Evolutionary conservation across 2,797 vertebrate species (phyloP), one percentile per base, ranked within the genome.

Genomic region (Intellagama lesueurii): DNA sequence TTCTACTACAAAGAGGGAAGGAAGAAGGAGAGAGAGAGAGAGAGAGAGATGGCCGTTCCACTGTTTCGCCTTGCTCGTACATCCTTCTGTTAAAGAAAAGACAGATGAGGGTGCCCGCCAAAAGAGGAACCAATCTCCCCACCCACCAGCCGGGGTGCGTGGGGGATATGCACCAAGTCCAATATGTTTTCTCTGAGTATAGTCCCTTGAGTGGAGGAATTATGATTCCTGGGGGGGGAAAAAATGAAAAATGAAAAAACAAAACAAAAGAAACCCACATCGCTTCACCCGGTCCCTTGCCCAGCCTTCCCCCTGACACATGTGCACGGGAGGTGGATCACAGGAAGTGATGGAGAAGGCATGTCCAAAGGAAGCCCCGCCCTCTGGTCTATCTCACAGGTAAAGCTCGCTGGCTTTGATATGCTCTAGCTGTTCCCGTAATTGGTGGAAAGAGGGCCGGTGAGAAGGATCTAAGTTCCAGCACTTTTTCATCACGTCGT

Each of bases 401-500:
- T 98, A 98, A 94, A 98, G 98, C 97, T 98, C 98, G 69, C 98
- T 98, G 96, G 97, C 96, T 97, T 98, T 98, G 98, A 99, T 98
- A 97, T 98, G 98, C 97, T 98, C 98, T 91, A 99, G 98, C 97
- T 98, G 98, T 95, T 99, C 98, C 0, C 98, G 98, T 95, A 99
- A 97, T 97, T 99, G 98, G 94, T 97, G 97, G 97, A 99, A 99
- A 90, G 98, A 97, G 7, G 99, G 99, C 95, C 99, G 96, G 35
- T 96, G 92, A 44, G 93, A 85, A 0, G 98, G 78, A 70, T 99
- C 99, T 97, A 99, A 96, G 91, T 98, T 98, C 99, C 99, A 99
- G 97, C 99, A 99, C 96, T 98, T 98, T 97, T 98, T 99, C 99
- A 99, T 99, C 96, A 99, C 97, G 90, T 99, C 98, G 0, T 99